phyloP scores from a whole-genome alignment of 2,797 vertebrate genomes.

The Brachyrhaphis roseni region DNA sequence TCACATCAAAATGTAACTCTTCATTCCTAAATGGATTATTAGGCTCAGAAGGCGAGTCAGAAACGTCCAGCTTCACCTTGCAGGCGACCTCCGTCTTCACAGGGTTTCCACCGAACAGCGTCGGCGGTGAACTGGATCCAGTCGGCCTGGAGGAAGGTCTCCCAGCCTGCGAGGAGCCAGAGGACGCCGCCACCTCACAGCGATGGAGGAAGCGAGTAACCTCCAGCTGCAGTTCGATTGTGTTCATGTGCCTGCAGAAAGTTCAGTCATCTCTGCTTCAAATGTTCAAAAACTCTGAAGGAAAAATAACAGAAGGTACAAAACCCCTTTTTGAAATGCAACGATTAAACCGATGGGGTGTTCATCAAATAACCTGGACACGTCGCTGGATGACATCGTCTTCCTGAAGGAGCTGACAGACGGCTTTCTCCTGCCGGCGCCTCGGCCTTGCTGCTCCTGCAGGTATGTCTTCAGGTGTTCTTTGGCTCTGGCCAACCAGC shows the following conservation, averaged over 20 bases:
- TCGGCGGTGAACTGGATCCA: conserved; percentile 76
- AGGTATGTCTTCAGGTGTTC: conserved; percentile 95
- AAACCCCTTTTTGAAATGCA: neutral
- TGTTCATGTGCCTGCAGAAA: conserved; percentile 90
- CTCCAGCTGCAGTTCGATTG: conserved; percentile 96
- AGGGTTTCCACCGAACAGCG: conserved; percentile 88
- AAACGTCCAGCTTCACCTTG: conserved; percentile 79
- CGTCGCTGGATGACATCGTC: conserved; percentile 92
- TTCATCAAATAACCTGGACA: conserved; percentile 86
- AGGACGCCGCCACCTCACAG: conserved; percentile 85
- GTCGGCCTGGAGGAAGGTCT: conserved; percentile 66
- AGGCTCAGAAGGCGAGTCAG: neutral
- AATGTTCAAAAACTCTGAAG: neutral
- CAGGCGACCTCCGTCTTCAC: conserved; percentile 96
- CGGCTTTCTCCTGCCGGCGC: conserved; percentile 81
- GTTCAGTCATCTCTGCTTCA: neutral
- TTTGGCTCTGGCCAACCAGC: conserved; percentile 93
- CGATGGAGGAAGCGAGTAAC: conserved; percentile 94
- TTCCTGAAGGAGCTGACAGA: conserved; percentile 87
- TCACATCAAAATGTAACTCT: neutral
- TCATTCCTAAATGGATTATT: neutral
- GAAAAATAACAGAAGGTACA: neutral
- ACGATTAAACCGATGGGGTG: neutral
- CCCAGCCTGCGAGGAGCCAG: conserved; percentile 64
- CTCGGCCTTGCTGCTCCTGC: conserved; percentile 89